Evolutionary conservation across 2,797 vertebrate genomes (phyloP), one percentile per base, ranked within the genome.

Genomic region (Orientallactaga sibirica): DNA sequence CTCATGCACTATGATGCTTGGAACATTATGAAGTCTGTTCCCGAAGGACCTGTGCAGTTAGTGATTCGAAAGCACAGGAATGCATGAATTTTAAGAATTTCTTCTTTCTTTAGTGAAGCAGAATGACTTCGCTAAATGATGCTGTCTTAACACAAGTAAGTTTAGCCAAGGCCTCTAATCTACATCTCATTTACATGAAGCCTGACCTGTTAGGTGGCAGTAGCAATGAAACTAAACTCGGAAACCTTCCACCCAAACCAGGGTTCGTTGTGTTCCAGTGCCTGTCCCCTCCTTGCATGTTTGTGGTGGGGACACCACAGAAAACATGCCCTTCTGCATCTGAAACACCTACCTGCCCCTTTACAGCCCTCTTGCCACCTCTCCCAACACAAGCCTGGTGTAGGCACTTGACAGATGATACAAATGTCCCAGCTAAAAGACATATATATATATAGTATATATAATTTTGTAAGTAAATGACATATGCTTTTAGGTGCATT

Each of bases 1-100:
- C 98, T 99, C 91, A 98, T 99, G 99, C 99, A 99, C 97, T 99
- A 99, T 0, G 99, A 99, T 66, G 99, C 99, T 97, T 99, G 99
- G 99, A 99, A 99, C 96, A 98, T 99, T 78, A 99, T 99, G 97
- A 99, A 99, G 97, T 98, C 98, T 58, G 98, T 98, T 73, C 98
- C 98, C 1, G 98, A 99, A 91, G 99, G 99, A 2, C 98, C 98
- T 2, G 99, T 99, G 93, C 98, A 98, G 48, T 96, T 99, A 80
- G 96, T 99, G 15, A 98, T 99, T 93, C 98, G 98, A 96, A 99
- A 99, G 96, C 98, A 98, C 29, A 98, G 97, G 85, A 98, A 98
- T 94, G 97, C 98, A 25, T 98, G 98, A 98, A 91, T 78, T 77
- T 41, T 67, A 74, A 76, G 64, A 24, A 61, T 64, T 37, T 48